Conservation (phyloP, 2,113 vertebrate species). For the Melanocharis versteri region DNA sequence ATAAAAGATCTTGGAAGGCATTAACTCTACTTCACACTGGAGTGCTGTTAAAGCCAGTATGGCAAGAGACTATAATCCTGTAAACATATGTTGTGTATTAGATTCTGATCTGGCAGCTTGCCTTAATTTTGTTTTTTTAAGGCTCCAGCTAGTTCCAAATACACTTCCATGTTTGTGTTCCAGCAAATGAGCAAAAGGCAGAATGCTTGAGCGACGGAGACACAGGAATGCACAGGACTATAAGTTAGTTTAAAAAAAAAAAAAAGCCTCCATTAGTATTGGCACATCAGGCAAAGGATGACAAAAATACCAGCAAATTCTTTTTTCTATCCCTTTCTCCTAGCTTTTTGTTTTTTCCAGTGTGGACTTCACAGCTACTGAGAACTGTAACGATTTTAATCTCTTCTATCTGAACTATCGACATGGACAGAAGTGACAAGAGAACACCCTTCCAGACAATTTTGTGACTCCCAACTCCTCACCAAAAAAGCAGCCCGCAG, state of each 20-base stretch:
- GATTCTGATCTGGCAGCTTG: conserved; percentile 67
- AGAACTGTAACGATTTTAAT: background rate
- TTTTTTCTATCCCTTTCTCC: background rate
- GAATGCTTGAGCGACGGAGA: background rate
- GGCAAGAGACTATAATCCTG: conserved; percentile 21
- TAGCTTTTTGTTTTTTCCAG: background rate
- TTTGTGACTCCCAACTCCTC: background rate
- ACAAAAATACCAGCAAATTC: conserved; percentile 18
- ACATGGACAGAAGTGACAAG: background rate
- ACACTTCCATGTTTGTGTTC: conserved; percentile 52
- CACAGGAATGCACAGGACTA: background rate
- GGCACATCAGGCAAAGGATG: background rate
- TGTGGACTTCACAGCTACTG: background rate
- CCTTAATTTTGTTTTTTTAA: conserved; percentile 50
- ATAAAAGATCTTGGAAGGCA: conserved; percentile 54
- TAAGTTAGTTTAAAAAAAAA: background rate
- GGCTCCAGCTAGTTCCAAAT: conserved; percentile 31
- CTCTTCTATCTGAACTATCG: background rate
- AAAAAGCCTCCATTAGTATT: background rate
- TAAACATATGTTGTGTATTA: conserved; percentile 68
- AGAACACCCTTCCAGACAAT: background rate
- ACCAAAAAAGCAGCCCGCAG: background rate
- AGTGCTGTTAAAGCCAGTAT: conserved; percentile 42
- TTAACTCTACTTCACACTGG: conserved; percentile 51
- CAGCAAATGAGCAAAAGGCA: conserved; percentile 14